These are phyloP conservation scores for Zhengitettix transpicula DNA, from an alignment of 2,888 invertebrate genomes.

Conservation along the genomic window DNA sequence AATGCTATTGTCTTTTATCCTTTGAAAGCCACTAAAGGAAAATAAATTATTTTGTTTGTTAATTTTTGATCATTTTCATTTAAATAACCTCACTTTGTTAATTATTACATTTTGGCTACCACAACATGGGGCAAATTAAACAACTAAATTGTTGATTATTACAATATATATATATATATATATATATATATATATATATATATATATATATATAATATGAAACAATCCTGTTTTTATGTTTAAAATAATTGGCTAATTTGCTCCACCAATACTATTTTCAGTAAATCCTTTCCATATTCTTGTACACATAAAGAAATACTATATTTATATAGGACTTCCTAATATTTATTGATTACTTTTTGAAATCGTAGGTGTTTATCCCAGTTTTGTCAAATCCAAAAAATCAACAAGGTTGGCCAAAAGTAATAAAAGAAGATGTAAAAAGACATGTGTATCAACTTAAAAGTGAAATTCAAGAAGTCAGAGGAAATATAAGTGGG, in stretches of 20 bases:
- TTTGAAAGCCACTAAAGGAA: too few relatives aligned
- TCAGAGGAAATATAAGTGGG: slow-evolving; percentile 70
- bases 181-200: neutral
- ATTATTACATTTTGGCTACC: too few relatives aligned
- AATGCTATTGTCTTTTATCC: too few relatives aligned
- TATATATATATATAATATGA: neutral
- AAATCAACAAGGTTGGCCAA: slow-evolving; percentile 59
- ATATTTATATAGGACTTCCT: neutral
- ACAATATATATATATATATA: neutral
- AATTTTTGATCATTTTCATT: too few relatives aligned
- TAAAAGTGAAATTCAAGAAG: slow-evolving; percentile 51
- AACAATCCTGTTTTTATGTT: neutral
- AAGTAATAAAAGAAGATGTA: slow-evolving; percentile 52
- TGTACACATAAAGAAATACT: neutral
- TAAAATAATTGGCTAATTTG: neutral
- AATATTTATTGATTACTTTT: neutral
- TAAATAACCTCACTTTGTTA: too few relatives aligned
- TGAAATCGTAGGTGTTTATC: slow-evolving; percentile 35
- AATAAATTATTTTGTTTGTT: too few relatives aligned
- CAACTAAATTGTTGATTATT: too few relatives aligned
- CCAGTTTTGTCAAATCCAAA: slow-evolving; percentile 52
- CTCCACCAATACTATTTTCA: neutral
- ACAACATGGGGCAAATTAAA: too few relatives aligned
- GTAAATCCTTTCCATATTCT: neutral
- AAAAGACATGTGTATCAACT: slow-evolving; percentile 49